Evolutionary conservation across 2,797 vertebrate species (phyloP), one percentile per base, ranked within the genome.

Genomic region (Hylomyscus alleni): DNA sequence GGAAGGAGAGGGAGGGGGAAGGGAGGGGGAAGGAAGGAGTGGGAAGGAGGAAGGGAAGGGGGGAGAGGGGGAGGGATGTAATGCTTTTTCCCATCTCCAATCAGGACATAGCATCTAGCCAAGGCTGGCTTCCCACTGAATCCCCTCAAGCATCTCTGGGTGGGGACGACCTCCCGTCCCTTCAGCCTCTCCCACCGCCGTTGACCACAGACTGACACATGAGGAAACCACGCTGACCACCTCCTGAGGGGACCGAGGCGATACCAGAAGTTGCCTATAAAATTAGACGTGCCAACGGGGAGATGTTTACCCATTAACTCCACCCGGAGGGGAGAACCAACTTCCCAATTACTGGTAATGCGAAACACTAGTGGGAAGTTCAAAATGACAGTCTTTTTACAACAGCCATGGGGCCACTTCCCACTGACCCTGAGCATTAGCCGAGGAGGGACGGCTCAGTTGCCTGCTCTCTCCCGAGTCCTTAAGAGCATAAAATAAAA

Each of bases 401-500:
- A 97, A 97, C 95, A 98, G 98, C 98, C 98, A 82, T 58, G 95
- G 98, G 98, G 98, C 98, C 98, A 85, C 98, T 98, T 98, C 97
- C 98, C 97, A 96, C 88, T 97, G 98, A 98, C 98, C 97, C 94
- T 67, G 86, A 96, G 97, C 98, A 98, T 98, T 98, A 98, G 98
- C 98, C 86, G 89, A 98, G 97, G 96, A 24, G 97, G 81, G 97
- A 95, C 96, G 97, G 98, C 98, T 98, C 97, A 91, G 98, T 98
- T 96, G 95, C 26, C 95, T 96, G 19, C 97, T 98, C 97, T 98
- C 98, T 98, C 98, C 96, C 82, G 97, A 96, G 98, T 98, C 98
- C 96, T 97, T 98, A 99, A 99, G 98, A 98, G 98, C 98, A 98
- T 99, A 98, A 99, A 99, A 99, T 99, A 99, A 99, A 99, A 99